Evolutionary conservation across 2,797 vertebrate genomes (phyloP).

Genomic region (Acanthis flammea): DNA sequence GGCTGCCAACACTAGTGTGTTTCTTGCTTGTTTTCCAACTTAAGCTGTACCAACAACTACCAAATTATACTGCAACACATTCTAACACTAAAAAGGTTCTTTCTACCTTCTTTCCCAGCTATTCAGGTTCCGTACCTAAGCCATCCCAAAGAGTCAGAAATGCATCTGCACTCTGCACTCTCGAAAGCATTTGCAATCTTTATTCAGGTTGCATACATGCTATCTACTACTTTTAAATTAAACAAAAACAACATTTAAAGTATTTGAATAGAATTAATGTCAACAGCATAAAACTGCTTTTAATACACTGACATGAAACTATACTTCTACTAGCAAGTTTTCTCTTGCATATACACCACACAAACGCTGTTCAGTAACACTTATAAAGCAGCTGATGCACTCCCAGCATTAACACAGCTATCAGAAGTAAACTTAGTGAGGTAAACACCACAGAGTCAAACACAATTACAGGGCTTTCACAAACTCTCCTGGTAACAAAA

Average conservation of each 20-base stretch:
- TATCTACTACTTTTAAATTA: background rate
- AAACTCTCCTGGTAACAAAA: background rate
- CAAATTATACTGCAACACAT: background rate
- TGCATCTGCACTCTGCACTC: background rate
- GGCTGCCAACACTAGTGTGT: background rate
- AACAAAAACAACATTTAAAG: background rate
- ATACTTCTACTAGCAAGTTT: background rate
- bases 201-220: background rate
- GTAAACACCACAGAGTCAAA: background rate
- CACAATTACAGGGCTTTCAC: background rate
- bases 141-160: background rate
- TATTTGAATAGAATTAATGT: background rate
- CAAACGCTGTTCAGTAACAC: rapidly evolving
- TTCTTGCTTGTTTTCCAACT: background rate
- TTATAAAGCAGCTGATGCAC: background rate
- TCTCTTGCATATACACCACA: rapidly evolving
- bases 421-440: background rate
- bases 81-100: background rate
- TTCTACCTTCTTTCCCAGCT: background rate
- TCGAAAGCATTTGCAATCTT: background rate
- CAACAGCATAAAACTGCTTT: background rate
- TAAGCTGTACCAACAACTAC: background rate
- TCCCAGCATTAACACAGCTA: background rate
- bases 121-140: background rate
- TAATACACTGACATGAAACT: background rate